A percentile compares a stretch with the other conserved stretches of the same genome.
phyloP scores from a whole-genome alignment of 2,888 invertebrate genomes.

The Eupsilia transversa region DNA sequence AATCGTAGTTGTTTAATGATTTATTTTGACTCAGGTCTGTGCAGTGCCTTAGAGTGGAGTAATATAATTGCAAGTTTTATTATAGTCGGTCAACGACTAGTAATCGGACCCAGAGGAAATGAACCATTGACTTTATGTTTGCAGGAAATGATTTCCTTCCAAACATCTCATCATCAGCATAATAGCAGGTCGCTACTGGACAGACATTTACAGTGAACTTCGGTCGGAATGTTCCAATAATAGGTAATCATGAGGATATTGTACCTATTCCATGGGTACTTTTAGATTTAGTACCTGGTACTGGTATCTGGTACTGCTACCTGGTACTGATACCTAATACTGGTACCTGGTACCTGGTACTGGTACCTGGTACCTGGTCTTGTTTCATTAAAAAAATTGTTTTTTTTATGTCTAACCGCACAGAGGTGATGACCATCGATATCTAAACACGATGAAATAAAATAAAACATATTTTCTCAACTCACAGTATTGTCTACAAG shows the following conservation, averaged over 20 bases:
- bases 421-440: too few species aligned
- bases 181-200: background rate
- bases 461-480: too few species aligned
- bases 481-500: too few species aligned
- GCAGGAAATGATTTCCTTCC: background rate
- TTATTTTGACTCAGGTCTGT: background rate
- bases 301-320: too few species aligned
- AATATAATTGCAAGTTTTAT: background rate
- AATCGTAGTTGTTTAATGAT: background rate
- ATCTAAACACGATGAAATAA: too few species aligned
- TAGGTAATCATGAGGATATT: background rate
- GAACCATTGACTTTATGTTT: constrained; percentile 14
- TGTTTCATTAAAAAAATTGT: too few species aligned
- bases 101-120: constrained; percentile 3
- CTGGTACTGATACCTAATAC: too few species aligned
- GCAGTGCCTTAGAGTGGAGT: background rate
- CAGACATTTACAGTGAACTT: background rate
- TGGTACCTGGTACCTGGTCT: too few species aligned
- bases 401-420: too few species aligned
- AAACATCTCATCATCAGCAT: background rate
- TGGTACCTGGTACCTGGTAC: too few species aligned
- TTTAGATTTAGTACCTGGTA: too few species aligned
- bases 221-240: background rate
- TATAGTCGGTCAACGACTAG: too few species aligned
- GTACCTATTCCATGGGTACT: background rate